Evolutionary conservation across 1,140 invertebrate species (phyloP), one percentile per base, ranked within the genome.

Genomic region (Octopus sinensis): DNA sequence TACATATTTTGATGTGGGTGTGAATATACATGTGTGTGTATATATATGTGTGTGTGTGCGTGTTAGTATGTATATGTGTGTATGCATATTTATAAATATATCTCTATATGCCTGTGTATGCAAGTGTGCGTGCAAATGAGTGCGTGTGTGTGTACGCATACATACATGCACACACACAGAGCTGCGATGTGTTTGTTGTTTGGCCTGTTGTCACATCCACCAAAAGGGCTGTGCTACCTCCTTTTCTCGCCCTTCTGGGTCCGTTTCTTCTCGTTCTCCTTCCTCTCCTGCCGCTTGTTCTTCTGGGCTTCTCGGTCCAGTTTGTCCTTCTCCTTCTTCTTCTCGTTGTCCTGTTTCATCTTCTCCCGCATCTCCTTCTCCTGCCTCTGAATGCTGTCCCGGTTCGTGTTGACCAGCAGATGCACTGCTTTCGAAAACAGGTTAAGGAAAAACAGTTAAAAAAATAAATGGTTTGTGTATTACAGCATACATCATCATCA

Each of bases 241-340:
- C 82, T 78, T 73, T 82, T 82, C 75, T 86, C 85, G 54, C 86
- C 86, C 83, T 88, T 88, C 81, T 87, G 86, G 53, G 86, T 88
- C 10, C 86, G 82, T 78, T 88, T 88, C 82, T 88, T 88, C 83
- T 88, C 86, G 1, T 81, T 80, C 0, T 88, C 86, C 76, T 88
- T 88, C 76, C 86, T 84, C 5, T 88, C 86, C 23, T 85, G 82
- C 53, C 85, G 81, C 80, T 88, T 88, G 81, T 86, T 84, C 81
- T 86, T 86, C 84, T 88, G 87, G 17, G 80, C 79, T 51, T 84
- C 84, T 52, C 86, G 83, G 23, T 88, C 87, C 68, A 83, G 84
- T 82, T 86, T 86, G 56, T 88, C 86, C 56, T 88, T 88, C 80
- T 88, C 86, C 51, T 86, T 86, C 79, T 88, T 88, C 54, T 86